Percentiles rank a stretch among this genome's conserved stretches.
Conservation (phyloP, 2,888 invertebrate species). For the Heliconius aoede region DNA sequence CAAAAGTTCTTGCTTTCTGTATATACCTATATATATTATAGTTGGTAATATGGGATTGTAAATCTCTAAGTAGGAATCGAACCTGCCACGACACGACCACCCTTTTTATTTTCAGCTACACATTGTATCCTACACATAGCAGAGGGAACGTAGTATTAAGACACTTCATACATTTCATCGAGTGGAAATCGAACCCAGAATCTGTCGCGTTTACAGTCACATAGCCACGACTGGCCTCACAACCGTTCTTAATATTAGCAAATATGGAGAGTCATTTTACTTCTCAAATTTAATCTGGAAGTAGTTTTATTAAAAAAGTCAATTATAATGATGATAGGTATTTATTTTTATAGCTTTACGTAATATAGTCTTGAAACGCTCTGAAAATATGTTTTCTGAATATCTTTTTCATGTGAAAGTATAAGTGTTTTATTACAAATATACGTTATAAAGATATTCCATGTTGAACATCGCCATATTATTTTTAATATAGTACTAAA, state of each 20-base stretch:
- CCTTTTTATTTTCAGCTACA: neutral
- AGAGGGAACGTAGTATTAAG: neutral
- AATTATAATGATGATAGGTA: neutral
- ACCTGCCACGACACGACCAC: too few species aligned
- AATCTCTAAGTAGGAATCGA: too few species aligned
- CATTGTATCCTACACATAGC: neutral
- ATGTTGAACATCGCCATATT: conserved; percentile 8
- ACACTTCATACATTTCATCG: neutral
- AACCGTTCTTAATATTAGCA: neutral
- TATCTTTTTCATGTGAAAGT: neutral
- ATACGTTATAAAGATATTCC: neutral
- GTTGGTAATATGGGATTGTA: neutral
- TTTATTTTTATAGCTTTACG: neutral
- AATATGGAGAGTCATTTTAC: neutral
- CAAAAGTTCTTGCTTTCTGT: conserved; percentile 5
- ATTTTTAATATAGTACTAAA: conserved; percentile 16
- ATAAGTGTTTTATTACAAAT: conserved; percentile 12
- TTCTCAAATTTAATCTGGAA: neutral
- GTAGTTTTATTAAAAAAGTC: neutral
- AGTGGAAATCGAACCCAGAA: neutral
- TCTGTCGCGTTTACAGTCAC: neutral
- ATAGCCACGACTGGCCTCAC: neutral
- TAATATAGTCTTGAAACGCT: neutral
- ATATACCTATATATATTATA: neutral
- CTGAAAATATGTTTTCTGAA: neutral